Conservation (phyloP, 1,140 invertebrate genomes). For the Euwallacea similis region DNA sequence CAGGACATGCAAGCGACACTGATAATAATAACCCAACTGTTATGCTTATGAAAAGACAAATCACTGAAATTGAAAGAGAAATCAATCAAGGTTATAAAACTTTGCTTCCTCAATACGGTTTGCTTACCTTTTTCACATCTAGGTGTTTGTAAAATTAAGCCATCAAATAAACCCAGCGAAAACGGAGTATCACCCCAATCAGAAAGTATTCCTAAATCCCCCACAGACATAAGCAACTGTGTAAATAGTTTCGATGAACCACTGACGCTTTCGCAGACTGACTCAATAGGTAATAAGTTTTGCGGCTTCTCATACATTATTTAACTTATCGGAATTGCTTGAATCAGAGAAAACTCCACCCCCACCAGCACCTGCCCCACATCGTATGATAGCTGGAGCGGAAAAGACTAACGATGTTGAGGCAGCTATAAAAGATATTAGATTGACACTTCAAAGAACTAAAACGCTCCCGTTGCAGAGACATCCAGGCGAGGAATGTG, state of each 20-base stretch:
- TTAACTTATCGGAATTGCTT: conserved; percentile 8
- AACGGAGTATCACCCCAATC: conserved; percentile 49
- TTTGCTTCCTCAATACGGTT: neutral
- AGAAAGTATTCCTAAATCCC: conserved; percentile 48
- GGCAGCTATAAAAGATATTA: conserved; percentile 80
- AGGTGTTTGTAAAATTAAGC: conserved; percentile 45
- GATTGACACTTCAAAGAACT: conserved; percentile 75
- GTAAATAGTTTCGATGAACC: conserved; percentile 54
- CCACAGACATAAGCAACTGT: conserved; percentile 58
- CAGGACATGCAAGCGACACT: conserved; percentile 88
- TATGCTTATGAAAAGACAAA: conserved; percentile 73
- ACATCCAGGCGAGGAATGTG: conserved; percentile 50
- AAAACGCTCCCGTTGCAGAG: conserved; percentile 66
- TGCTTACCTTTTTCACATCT: neutral
- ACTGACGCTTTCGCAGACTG: conserved; percentile 45
- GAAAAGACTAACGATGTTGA: conserved; percentile 62
- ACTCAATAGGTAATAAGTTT: conserved; percentile 46
- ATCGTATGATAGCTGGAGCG: conserved; percentile 53
- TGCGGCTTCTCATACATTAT: neutral
- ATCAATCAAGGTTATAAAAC: conserved; percentile 61
- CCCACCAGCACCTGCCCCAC: conserved; percentile 67
- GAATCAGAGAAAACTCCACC: conserved; percentile 61
- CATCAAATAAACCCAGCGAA: conserved; percentile 45
- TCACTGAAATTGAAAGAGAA: conserved; percentile 73
- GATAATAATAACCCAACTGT: conserved; percentile 82